phyloP scores from a whole-genome alignment of 2,888 invertebrate genomes.

The Galerucella nymphaeae region DNA sequence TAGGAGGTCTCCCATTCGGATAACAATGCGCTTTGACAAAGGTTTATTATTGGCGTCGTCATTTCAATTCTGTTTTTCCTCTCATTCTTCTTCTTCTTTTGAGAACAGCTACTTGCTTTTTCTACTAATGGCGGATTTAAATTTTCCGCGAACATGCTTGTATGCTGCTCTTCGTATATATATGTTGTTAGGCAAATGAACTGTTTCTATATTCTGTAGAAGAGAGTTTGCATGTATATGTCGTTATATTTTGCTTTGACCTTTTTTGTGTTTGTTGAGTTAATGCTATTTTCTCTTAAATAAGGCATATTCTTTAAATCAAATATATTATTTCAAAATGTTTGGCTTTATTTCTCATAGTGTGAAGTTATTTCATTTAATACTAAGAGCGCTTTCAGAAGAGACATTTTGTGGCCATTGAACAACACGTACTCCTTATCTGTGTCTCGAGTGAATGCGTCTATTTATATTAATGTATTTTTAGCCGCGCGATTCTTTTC shows the following conservation, averaged over 20 bases:
- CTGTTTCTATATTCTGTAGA: conserved; percentile 46
- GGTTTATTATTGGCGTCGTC: conserved; percentile 63
- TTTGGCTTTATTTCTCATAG: too few species aligned
- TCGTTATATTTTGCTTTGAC: conserved; percentile 28
- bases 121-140: conserved; percentile 63
- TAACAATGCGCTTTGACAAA: conserved; percentile 61
- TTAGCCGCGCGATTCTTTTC: too few species aligned
- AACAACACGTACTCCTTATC: too few species aligned
- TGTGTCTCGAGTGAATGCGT: too few species aligned
- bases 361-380: too few species aligned
- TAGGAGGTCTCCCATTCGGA: conserved; percentile 37
- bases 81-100: conserved; percentile 51
- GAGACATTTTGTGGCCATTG: too few species aligned
- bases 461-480: too few species aligned
- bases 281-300: conserved; percentile 2
- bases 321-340: too few species aligned
- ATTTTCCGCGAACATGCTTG: conserved; percentile 59
- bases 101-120: conserved; percentile 58
- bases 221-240: conserved; percentile 30
- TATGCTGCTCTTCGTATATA: conserved; percentile 51
- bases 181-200: conserved; percentile 60
- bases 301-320: not conserved
- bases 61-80: conserved; percentile 46
- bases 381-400: too few species aligned
- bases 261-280: not conserved